phyloP scores from a whole-genome alignment of 1,140 invertebrate species.

The Hycleus cichorii region DNA sequence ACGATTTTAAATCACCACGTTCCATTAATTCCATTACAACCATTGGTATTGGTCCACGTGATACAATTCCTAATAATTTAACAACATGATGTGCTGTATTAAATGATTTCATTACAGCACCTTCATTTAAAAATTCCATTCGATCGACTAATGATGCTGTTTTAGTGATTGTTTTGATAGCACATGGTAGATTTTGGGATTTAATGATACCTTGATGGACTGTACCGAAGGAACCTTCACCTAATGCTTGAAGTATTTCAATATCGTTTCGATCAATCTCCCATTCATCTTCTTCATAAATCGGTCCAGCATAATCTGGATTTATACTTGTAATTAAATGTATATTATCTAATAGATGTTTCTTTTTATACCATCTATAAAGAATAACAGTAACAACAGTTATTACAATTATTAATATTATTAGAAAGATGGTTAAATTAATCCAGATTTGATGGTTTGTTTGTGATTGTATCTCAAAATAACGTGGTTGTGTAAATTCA shows the following conservation, averaged over 20 bases:
- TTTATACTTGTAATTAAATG: slow-evolving; percentile 68
- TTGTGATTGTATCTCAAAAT: slow-evolving; percentile 17
- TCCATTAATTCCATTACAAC: slow-evolving; percentile 75
- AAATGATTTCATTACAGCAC: slow-evolving; percentile 92
- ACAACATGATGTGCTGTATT: slow-evolving; percentile 53
- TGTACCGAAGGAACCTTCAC: slow-evolving; percentile 94
- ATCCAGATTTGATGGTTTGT: slow-evolving; percentile 1
- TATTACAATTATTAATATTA: slow-evolving; percentile 36
- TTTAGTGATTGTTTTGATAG: slow-evolving; percentile 91
- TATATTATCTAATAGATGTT: slow-evolving; percentile 35
- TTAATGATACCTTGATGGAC: slow-evolving; percentile 43
- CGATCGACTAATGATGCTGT: slow-evolving; percentile 72
- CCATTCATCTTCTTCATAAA: slow-evolving; percentile 90
- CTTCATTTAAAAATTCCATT: slow-evolving; percentile 89
- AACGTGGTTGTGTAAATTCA: slow-evolving; percentile 6
- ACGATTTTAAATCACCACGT: slow-evolving; percentile 64
- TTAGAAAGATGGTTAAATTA: slow-evolving; percentile 33
- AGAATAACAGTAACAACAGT: slow-evolving; percentile 20
- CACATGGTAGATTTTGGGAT: slow-evolving; percentile 59
- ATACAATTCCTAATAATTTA: slow-evolving; percentile 63
- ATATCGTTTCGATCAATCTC: slow-evolving; percentile 83
- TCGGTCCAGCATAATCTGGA: slow-evolving; percentile 66
- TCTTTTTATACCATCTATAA: slow-evolving; percentile 22
- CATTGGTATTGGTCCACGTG: slow-evolving; percentile 53
- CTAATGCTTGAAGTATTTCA: slow-evolving; percentile 68